phyloP scores from a whole-genome alignment of 2,113 vertebrate genomes.

The Isichthys henryi region DNA sequence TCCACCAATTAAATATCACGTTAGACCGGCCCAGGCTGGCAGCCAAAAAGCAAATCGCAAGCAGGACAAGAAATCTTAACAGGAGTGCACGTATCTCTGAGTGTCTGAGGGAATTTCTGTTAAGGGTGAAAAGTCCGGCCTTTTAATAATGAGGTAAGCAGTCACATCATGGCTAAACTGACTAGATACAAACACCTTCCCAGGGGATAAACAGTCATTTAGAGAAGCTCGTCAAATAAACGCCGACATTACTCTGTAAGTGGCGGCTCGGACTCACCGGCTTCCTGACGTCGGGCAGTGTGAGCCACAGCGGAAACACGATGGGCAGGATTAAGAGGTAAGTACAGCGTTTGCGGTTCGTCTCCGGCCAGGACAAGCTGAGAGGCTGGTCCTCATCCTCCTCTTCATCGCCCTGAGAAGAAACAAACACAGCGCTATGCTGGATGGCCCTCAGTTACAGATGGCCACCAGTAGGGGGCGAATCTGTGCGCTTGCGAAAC shows the following conservation, averaged over 20 bases:
- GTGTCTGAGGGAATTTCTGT: not conserved
- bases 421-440: not conserved
- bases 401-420: conserved; percentile 61
- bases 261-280: conserved; percentile 51
- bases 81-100: not conserved
- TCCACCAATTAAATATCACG: not conserved
- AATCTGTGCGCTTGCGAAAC: not conserved
- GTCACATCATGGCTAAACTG: not conserved
- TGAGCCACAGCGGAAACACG: conserved; percentile 81
- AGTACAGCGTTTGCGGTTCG: conserved; percentile 68
- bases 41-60: not conserved
- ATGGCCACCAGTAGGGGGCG: not conserved
- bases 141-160: not conserved
- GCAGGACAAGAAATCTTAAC: not conserved
- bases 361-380: conserved; percentile 87
- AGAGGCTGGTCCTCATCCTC: conserved; percentile 84
- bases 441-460: not conserved
- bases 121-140: not conserved
- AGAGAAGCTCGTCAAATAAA: not conserved
- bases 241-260: not conserved
- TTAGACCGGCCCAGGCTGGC: not conserved
- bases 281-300: conserved; percentile 88
- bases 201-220: not conserved
- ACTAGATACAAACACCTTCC: not conserved
- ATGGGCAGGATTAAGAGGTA: conserved; percentile 87